These are phyloP conservation scores for Tapirus terrestris DNA, from an alignment of 2,113 vertebrate species.

Conservation along the genomic window DNA sequence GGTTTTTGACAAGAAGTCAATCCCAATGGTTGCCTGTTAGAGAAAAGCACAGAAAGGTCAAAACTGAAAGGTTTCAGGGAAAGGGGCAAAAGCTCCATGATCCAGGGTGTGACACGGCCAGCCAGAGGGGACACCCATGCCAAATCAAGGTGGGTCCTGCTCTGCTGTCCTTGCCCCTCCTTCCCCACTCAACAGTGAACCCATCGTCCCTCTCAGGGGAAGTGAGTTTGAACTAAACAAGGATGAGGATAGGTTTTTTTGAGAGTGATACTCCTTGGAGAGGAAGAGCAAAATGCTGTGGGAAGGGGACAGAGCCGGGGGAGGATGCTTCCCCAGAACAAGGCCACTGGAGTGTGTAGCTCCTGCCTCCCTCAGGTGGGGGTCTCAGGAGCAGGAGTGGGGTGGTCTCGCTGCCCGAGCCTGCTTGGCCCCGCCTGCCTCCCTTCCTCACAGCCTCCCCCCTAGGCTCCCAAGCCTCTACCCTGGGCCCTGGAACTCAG, in stretches of 20 bases:
- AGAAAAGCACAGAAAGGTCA: slow-evolving; percentile 50
- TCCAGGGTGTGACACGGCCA: neutral
- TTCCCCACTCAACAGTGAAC: neutral
- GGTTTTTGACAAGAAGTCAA: slow-evolving; percentile 97
- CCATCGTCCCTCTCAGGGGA: neutral
- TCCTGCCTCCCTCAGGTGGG: neutral
- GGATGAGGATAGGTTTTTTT: neutral
- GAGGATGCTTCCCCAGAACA: neutral
- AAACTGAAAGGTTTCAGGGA: neutral
- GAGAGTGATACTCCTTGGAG: neutral
- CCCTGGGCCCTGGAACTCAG: neutral
- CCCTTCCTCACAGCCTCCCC: neutral
- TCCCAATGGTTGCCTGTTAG: slow-evolving; percentile 94
- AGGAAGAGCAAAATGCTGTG: neutral
- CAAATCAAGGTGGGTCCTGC: no score
- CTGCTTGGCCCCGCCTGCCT: neutral
- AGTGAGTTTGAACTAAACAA: neutral
- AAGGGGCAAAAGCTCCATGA: neutral
- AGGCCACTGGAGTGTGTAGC: neutral
- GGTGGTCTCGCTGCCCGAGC: neutral
- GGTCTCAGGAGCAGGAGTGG: neutral
- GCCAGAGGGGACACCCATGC: neutral
- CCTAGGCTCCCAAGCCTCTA: neutral
- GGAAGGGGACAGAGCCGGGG: neutral
- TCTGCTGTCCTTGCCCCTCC: neutral